These are phyloP conservation scores for Hemithea aestivaria DNA, from an alignment of 2,888 invertebrate genomes.

Conservation along the genomic window DNA sequence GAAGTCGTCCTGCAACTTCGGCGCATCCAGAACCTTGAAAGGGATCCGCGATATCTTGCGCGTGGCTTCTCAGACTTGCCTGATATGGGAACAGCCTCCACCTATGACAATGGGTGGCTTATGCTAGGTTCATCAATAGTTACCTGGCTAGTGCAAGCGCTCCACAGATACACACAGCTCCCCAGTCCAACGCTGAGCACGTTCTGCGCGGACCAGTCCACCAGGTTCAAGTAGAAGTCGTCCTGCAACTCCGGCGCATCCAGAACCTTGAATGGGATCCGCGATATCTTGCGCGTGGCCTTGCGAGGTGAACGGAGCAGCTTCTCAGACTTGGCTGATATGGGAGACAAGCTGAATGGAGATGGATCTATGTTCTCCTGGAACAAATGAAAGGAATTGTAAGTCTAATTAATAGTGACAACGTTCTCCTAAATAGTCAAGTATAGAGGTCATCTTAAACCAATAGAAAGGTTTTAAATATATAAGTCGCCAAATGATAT, in stretches of 20 bases:
- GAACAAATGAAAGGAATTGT: too few relatives aligned
- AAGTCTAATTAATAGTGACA: too few relatives aligned
- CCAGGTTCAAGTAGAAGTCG: slow-evolving; percentile 99
- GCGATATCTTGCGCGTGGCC: slow-evolving; percentile 98
- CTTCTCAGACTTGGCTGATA: slow-evolving; percentile 97
- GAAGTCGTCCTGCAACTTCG: slow-evolving; percentile 99
- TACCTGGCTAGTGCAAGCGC: slow-evolving; percentile 97
- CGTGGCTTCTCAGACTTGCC: slow-evolving; percentile 97
- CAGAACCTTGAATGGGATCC: slow-evolving; percentile 98
- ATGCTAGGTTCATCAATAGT: too few relatives aligned
- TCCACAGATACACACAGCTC: slow-evolving; percentile 99
- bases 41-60: slow-evolving; percentile 99
- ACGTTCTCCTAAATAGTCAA: too few relatives aligned
- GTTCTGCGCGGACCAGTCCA: slow-evolving; percentile 99
- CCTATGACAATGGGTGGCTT: too few relatives aligned
- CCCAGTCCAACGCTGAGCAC: slow-evolving; percentile 98
- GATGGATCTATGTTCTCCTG: slow-evolving; percentile 89
- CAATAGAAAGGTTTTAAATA: too few relatives aligned
- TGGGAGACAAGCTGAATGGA: slow-evolving; percentile 96
- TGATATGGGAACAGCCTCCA: too few relatives aligned
- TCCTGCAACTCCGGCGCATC: slow-evolving; percentile 98
- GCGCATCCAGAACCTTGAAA: slow-evolving; percentile 97
- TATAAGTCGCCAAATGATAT: too few relatives aligned
- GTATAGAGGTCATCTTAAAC: too few relatives aligned
- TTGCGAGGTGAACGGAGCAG: slow-evolving; percentile 96